Conservation (phyloP, 1,140 invertebrate genomes). For the Akabosia matsudoensis region DNA sequence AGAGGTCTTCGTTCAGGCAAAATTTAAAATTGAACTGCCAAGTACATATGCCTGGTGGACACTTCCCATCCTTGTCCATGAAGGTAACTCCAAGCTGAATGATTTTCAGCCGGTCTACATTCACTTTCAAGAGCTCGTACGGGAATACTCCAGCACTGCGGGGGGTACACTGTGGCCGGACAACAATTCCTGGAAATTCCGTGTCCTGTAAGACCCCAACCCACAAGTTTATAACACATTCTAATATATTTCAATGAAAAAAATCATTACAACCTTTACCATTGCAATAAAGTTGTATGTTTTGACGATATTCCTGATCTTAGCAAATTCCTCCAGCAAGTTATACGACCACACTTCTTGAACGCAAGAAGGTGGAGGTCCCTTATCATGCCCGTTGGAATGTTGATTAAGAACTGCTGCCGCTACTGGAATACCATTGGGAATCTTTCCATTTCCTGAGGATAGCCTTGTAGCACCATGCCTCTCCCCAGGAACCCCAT, state of each 20-base stretch:
- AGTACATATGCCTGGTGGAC: constrained; percentile 53
- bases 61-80: constrained; percentile 54
- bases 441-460: not conserved
- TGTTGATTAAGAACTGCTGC: not conserved
- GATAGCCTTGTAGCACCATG: not conserved
- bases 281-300: constrained; percentile 97
- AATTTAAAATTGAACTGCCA: constrained; percentile 64
- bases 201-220: constrained; percentile 65
- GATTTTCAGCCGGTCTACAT: constrained; percentile 62
- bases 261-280: constrained; percentile 55
- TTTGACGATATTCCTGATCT: constrained; percentile 85
- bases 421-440: not conserved
- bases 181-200: constrained; percentile 97
- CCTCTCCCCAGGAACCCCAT: too few species aligned
- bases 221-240: constrained; percentile 13
- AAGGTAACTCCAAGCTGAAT: constrained; percentile 61
- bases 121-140: constrained; percentile 60
- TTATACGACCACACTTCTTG: constrained; percentile 96
- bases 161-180: constrained; percentile 66
- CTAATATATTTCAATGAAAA: too few species aligned
- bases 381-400: not conserved
- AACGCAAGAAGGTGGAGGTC: constrained; percentile 59
- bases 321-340: constrained; percentile 91
- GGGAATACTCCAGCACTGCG: constrained; percentile 58
- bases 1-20: constrained; percentile 60